phyloP scores from a whole-genome alignment of 2,113 vertebrate genomes.

The Xiphophorus maculatus region DNA sequence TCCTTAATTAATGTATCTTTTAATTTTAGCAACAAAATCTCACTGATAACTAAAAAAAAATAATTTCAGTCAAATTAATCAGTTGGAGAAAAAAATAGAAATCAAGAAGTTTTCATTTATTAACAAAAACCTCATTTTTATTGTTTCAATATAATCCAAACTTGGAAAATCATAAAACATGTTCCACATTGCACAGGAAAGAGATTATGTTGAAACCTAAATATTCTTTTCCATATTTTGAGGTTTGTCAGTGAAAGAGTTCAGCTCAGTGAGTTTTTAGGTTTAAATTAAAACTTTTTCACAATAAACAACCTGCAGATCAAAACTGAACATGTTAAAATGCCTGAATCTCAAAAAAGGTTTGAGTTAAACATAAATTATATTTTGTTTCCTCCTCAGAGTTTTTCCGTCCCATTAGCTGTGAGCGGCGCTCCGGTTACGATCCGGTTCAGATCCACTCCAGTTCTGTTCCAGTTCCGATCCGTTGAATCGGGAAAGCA shows the following conservation, averaged over 20 bases:
- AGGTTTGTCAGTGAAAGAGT: too few relatives aligned
- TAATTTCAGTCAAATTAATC: too few relatives aligned
- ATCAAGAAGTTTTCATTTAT: too few relatives aligned
- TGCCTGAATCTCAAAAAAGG: constrained; percentile 12
- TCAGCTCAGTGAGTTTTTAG: background rate
- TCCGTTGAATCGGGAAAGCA: constrained; percentile 41
- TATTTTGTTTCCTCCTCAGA: background rate
- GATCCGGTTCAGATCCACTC: constrained; percentile 25
- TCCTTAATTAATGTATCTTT: too few relatives aligned
- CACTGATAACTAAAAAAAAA: too few relatives aligned
- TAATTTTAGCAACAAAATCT: too few relatives aligned
- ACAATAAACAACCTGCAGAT: background rate
- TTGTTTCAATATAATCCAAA: background rate
- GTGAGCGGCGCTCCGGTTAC: background rate
- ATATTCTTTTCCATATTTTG: background rate
- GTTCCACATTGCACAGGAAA: background rate
- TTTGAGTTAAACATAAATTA: background rate
- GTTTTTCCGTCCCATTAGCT: background rate
- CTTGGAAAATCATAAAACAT: background rate
- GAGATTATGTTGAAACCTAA: background rate
- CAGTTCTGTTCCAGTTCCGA: constrained; percentile 2
- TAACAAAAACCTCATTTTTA: too few relatives aligned
- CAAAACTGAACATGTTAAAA: background rate
- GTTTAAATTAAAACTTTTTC: background rate
- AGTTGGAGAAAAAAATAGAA: too few relatives aligned